Evolutionary conservation across 64 coral and sea anemone genomes (phyloP).

Genomic region (Trachythela sp.): DNA sequence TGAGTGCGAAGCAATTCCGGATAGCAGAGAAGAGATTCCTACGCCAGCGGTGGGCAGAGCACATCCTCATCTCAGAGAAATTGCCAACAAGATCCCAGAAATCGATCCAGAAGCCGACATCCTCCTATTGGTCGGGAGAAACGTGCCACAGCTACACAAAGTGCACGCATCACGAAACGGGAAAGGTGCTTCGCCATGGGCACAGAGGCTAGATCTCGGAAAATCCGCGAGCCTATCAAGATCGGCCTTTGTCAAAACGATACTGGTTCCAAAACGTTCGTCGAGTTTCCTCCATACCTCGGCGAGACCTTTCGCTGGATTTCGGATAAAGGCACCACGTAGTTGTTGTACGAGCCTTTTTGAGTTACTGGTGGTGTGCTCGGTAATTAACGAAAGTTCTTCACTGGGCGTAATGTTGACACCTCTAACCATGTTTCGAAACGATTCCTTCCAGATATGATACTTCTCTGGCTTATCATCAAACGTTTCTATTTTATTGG

Average conservation of each 20-base stretch:
- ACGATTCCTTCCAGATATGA: neutral
- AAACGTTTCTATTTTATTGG: neutral
- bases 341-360: neutral
- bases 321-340: neutral
- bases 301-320: neutral
- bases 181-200: too few species aligned
- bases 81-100: too few species aligned
- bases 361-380: neutral
- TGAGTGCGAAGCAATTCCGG: too few species aligned
- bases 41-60: too few species aligned
- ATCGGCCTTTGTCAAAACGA: neutral
- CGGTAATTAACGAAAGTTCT: neutral
- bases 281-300: neutral
- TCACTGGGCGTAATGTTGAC: neutral
- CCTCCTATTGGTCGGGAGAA: too few species aligned
- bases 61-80: too few species aligned
- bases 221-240: neutral
- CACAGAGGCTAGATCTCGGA: too few species aligned
- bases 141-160: too few species aligned
- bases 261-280: neutral
- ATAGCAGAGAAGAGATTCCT: too few species aligned
- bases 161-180: too few species aligned
- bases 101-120: too few species aligned
- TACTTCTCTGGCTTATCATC: neutral
- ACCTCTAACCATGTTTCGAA: neutral